Base-by-base conservation (phyloP, 1,140 invertebrate species). In the Brachystomella parvula region DNA sequence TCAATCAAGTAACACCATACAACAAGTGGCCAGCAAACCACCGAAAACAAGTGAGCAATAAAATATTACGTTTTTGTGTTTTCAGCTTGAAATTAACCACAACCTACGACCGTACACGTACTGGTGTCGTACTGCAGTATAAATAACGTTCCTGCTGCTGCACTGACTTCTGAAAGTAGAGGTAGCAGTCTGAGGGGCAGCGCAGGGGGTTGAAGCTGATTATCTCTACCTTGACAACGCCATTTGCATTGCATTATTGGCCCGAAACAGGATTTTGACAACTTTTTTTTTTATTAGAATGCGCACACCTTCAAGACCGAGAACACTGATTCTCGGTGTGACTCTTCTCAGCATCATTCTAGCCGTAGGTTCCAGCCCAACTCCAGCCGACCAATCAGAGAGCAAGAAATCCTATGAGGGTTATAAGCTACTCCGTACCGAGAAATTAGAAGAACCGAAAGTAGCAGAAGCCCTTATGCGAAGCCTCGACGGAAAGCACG, bases 391-490 rank as follows among this genome's bases (percentile, higher is more conserved):
- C n/a, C 9, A 12, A 12, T 44, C 39, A n/a, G n/a, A 9, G 39
- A 44, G 2, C 2, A 60, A 68, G 35, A 68, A 68, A 29, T 64
- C 62, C 19, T 68, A 68, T 24, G 29, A 26, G 24, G 61, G 61
- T 29, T 68, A 68, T 30, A 68, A 64, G 35, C 49, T 68, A 12
- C 44, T 68, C 6, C 17, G 66, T 15, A 68, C 66, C 1, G 29
- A 39, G 9, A 24, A 53, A 15, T 44, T 68, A 29, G 24, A 2
- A 33, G 53, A 68, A 44, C 39, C 61, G 1, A 28, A 63, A 32
- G 21, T 47, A 24, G 35, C 33, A 3, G 31, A 63, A 12, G 24
- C 57, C 24, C 35, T 68, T 3, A 3, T 47, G 24, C 15, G 15
- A 3, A 62, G 60, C 60, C 35, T 64, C 9, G 65, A 64, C 24